Base-by-base conservation (phyloP, 2,797 vertebrate species). In the Percopsis omiscomaycus region DNA sequence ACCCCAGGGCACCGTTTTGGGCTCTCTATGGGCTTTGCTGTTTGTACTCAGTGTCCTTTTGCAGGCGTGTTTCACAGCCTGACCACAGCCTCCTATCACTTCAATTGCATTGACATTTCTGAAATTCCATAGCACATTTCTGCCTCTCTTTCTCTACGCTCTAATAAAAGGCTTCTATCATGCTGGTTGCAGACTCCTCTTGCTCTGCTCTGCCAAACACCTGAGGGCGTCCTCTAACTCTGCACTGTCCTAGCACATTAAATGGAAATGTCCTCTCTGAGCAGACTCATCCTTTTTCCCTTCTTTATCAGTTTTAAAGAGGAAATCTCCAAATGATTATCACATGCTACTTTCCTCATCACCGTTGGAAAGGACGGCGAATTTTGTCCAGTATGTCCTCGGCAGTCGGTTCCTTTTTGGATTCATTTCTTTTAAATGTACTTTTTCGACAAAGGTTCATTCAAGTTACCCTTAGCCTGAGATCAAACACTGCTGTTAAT, bases 201-300 rank as follows among this genome's bases (percentile, higher is more conserved):
- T 68, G 73, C 75, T 77, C 84, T 82, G 71, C 75, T 83, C 76
- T 84, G 74, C 68, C 75, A 82, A 84, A 56, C 84, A 85, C 85
- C 83, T 71, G 78, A 86, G 80, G 84, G 69, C 68, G 66, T 74
- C 64, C 79, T 81, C 77, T 77, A 73, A 69, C 78, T 75, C 66
- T 62, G 66, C 66, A 64, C 79, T 84, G 83, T 89, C 81, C 83
- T 63, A 45, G 58, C 75, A 74, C 74, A 80, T 86, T 78, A 86
- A 82, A 84, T 86, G 80, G 86, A 75, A 82, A 81, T 71, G 71
- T 80, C 75, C 77, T 81, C 72, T 77, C 56, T 62, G 62, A 83
- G 71, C 53, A 66, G 68, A 3, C 50, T 55, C 55, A 51, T 44
- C 61, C 61, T 65, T 66, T 59, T 73, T 57, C 61, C 66, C n/a